These are phyloP conservation scores for Ispidina lecontei DNA, from an alignment of 2,797 vertebrate species.

Conservation along the genomic window DNA sequence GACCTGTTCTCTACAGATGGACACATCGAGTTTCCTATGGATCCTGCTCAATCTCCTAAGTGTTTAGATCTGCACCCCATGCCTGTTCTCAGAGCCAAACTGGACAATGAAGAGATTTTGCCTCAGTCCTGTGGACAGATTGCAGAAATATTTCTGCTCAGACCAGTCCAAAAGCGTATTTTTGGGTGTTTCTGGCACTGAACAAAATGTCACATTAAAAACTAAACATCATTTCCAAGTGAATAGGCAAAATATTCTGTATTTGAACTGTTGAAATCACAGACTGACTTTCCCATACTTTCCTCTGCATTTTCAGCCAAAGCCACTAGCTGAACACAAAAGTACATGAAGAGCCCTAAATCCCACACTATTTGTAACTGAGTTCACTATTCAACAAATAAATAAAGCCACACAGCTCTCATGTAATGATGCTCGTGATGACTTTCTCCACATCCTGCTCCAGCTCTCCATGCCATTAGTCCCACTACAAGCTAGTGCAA, in stretches of 20 bases:
- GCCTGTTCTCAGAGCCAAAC: neutral
- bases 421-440: slow-evolving; percentile 37
- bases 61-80: neutral
- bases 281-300: neutral
- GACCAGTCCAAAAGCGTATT: neutral
- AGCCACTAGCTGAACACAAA: neutral
- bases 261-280: slow-evolving; percentile 3
- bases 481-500: slow-evolving; percentile 8
- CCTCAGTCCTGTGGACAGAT: neutral
- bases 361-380: slow-evolving; percentile 35
- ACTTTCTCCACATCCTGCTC: slow-evolving; percentile 54
- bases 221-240: neutral
- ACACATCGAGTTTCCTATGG: fast-evolving
- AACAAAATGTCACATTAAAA: neutral
- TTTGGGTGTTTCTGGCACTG: neutral
- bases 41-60: neutral
- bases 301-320: slow-evolving; percentile 32
- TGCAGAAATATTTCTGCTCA: neutral
- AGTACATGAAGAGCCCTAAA: slow-evolving; percentile 19
- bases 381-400: slow-evolving; percentile 47
- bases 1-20: neutral
- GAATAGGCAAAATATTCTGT: neutral
- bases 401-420: slow-evolving; percentile 31
- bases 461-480: slow-evolving; percentile 26
- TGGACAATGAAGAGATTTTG: neutral